Base-by-base conservation (phyloP, 2,797 vertebrate species). In the Cynodonichthys magdalenae region DNA sequence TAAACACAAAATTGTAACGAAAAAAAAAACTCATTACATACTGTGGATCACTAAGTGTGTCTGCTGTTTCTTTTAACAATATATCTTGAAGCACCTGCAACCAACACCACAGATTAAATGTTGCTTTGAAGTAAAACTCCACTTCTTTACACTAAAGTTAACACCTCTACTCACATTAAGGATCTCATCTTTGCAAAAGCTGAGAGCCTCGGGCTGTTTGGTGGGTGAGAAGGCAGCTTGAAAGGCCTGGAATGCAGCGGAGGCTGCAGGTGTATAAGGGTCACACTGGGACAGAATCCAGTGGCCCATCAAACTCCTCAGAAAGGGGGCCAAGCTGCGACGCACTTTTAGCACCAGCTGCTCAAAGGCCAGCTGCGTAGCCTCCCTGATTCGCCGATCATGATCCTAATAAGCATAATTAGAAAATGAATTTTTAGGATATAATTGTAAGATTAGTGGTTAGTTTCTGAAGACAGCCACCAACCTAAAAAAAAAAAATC, bases 281-380 rank as follows among this genome's bases (percentile, higher is more conserved):
- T 99, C 98, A 75, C 97, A 98, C 49, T 99, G 97, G 70, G 96
- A 95, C 79, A 99, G 92, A 36, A 99, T 93, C 98, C 98, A 99
- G 85, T 97, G 95, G 50, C 97, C 98, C 97, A 99, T 99, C 71
- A 99, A 88, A 81, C 90, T 96, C 88, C 96, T 99, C 80, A 99
- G 93, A 83, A 96, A 96, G 47, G 98, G 98, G 67, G 98, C 98
- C 80, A 99, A 88, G 69, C 95, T 95, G 71, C 98, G 95, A 59
- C 94, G 96, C 20, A 99, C 97, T 93, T 99, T 99, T 72, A 97
- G 87, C 74, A 99, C 94, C 79, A 99, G 93, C 82, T 97, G 96
- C 82, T 96, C 95, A 65, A 99, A 97, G 27, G 97, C 96, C 79
- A 95, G 95, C 55, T 99, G 97, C 12, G 96, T 96, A 61, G 96